phyloP scores from a whole-genome alignment of 2,113 vertebrate genomes.

The Paramisgurnus dabryanus region DNA sequence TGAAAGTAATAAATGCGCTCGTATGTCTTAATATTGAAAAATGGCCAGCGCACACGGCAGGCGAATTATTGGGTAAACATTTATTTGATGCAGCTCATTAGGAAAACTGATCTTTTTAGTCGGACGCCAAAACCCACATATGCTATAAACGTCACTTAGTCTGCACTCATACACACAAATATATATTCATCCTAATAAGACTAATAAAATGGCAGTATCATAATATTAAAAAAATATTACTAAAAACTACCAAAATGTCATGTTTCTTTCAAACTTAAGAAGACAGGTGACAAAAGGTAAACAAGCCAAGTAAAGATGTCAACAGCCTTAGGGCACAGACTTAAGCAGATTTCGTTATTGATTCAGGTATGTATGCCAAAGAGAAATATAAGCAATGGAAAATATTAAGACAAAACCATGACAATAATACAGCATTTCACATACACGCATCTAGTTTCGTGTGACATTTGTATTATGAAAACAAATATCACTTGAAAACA shows the following conservation, averaged over 20 bases:
- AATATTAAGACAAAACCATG: background rate
- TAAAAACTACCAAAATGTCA: too few relatives aligned
- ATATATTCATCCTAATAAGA: background rate
- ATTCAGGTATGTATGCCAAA: too few relatives aligned
- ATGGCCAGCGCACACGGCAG: constrained; percentile 6
- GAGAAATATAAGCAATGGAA: background rate
- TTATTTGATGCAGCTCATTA: constrained; percentile 12
- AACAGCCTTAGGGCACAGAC: background rate
- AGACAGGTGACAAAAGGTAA: too few relatives aligned
- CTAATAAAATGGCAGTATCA: too few relatives aligned
- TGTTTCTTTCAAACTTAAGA: too few relatives aligned
- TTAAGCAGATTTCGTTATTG: too few relatives aligned
- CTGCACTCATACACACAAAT: background rate
- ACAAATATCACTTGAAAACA: background rate
- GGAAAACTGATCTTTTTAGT: background rate
- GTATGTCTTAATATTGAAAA: constrained; percentile 37
- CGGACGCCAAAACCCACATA: background rate
- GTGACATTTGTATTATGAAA: background rate
- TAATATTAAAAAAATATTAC: too few relatives aligned
- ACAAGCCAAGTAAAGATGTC: too few relatives aligned
- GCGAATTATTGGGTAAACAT: constrained; percentile 22
- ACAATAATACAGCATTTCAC: background rate
- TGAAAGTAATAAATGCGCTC: constrained; percentile 48
- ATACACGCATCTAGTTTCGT: background rate
- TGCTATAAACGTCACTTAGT: background rate